A percentile compares a stretch with the other conserved stretches of the same genome.
phyloP scores from a whole-genome alignment of 1,140 invertebrate species.

The Andricus grossulariae region DNA sequence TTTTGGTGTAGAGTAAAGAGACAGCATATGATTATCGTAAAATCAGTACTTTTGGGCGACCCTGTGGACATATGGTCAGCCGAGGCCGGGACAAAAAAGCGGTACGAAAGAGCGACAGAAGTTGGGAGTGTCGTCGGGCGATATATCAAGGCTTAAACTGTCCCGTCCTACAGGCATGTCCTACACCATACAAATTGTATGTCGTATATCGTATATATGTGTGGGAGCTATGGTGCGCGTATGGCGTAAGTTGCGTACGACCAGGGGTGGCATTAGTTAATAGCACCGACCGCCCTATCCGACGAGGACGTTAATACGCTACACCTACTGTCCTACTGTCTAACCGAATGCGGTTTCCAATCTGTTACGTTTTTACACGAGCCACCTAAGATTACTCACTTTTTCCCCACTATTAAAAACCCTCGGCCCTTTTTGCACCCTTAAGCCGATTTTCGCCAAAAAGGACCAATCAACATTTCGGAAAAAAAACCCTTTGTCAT shows the following conservation, averaged over 20 bases:
- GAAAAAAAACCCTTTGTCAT: too few relatives aligned
- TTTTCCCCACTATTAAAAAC: constrained; percentile 48
- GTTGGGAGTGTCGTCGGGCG: constrained; percentile 75
- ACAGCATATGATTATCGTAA: constrained; percentile 52
- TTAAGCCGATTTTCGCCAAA: constrained; percentile 7
- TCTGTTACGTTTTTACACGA: constrained; percentile 73
- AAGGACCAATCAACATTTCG: background rate
- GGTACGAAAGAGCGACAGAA: constrained; percentile 74
- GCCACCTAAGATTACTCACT: constrained; percentile 60
- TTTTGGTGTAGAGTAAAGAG: constrained; percentile 35
- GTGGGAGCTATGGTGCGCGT: constrained; percentile 60
- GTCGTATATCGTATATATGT: constrained; percentile 47
- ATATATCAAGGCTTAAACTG: constrained; percentile 78
- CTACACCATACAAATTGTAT: constrained; percentile 47
- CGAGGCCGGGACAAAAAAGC: constrained; percentile 68
- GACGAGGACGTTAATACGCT: constrained; percentile 65
- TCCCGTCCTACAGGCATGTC: constrained; percentile 70
- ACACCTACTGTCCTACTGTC: constrained; percentile 55
- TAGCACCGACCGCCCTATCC: constrained; percentile 61
- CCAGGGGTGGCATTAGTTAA: constrained; percentile 73
- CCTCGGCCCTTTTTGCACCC: constrained; percentile 43
- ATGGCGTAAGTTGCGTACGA: constrained; percentile 57
- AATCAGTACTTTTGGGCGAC: constrained; percentile 44
- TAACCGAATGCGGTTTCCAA: constrained; percentile 75
- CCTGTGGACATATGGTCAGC: constrained; percentile 74